These are phyloP conservation scores for Leucania comma DNA, from an alignment of 2,888 invertebrate species.

Conservation along the genomic window DNA sequence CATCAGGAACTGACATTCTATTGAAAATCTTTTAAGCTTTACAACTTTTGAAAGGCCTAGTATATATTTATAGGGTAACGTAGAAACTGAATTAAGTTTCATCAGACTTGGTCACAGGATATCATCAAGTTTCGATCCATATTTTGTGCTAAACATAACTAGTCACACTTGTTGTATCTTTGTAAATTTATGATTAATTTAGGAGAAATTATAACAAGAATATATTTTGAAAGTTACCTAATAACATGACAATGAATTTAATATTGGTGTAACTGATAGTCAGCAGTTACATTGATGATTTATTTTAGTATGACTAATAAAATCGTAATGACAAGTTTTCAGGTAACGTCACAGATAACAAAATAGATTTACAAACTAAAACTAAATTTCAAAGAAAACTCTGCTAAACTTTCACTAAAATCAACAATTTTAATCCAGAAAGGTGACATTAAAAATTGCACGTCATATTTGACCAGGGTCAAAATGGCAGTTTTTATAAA, in stretches of 20 bases:
- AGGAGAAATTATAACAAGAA: too few relatives aligned
- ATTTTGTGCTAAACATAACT: neutral
- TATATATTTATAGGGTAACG: neutral
- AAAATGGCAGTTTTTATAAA: constrained; percentile 46
- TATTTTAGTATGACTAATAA: neutral
- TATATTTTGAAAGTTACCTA: neutral
- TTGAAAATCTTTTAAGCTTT: constrained; percentile 17
- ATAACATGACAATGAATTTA: neutral
- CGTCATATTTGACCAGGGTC: constrained; percentile 55
- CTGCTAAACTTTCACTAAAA: neutral
- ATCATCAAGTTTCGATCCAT: neutral
- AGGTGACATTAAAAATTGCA: constrained; percentile 36
- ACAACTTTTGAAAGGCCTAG: neutral
- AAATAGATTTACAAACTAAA: neutral
- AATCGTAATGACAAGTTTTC: too few relatives aligned
- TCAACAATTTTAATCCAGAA: constrained; percentile 18
- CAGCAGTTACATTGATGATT: neutral
- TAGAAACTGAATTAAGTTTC: neutral
- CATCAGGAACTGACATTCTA: constrained; percentile 15
- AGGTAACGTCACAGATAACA: too few relatives aligned
- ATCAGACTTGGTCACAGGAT: neutral
- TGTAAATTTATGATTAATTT: neutral
- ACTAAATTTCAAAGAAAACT: neutral
- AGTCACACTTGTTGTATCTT: neutral
- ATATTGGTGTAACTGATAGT: neutral